Conservation (phyloP, 2,113 vertebrate genomes). For the Nannobrachium achirus region DNA sequence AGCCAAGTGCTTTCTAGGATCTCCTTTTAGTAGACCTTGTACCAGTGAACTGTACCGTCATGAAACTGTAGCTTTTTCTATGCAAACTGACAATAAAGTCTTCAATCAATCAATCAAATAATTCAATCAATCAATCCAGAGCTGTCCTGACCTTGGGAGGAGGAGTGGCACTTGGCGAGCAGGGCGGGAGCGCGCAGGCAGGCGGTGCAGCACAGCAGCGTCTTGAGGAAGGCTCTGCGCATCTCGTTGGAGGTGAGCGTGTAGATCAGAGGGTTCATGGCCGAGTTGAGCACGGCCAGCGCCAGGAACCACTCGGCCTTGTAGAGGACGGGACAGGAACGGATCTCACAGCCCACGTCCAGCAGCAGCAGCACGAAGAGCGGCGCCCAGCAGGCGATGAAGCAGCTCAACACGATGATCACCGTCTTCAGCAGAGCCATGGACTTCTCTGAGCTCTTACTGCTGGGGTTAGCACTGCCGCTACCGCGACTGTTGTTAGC, state of each 20-base stretch:
- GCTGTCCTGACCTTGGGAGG: too few relatives aligned
- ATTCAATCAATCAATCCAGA: too few relatives aligned
- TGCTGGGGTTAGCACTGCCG: constrained; percentile 81
- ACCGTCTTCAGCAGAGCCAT: constrained; percentile 96
- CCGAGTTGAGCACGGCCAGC: constrained; percentile 94
- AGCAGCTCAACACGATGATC: constrained; percentile 95
- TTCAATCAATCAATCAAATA: too few relatives aligned
- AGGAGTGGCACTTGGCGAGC: constrained; percentile 80
- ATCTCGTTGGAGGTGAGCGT: constrained; percentile 98
- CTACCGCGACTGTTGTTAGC: too few relatives aligned
- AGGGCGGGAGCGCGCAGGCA: constrained; percentile 78
- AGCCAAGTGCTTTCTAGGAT: too few relatives aligned
- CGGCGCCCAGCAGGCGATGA: constrained; percentile 97
- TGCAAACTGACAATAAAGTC: too few relatives aligned
- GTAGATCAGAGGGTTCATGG: constrained; percentile 98
- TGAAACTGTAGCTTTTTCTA: too few relatives aligned
- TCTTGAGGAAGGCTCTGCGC: constrained; percentile 92
- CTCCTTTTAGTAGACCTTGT: too few relatives aligned
- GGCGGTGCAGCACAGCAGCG: constrained; percentile 88
- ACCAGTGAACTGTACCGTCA: too few relatives aligned
- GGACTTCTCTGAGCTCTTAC: constrained; percentile 93
- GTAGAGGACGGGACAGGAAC: constrained; percentile 87
- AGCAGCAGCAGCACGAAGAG: constrained; percentile 95
- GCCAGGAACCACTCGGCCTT: constrained; percentile 95
- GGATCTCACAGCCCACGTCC: constrained; percentile 91